Conservation (phyloP, 2,797 vertebrate species). For the Sebastes trivittatus region DNA sequence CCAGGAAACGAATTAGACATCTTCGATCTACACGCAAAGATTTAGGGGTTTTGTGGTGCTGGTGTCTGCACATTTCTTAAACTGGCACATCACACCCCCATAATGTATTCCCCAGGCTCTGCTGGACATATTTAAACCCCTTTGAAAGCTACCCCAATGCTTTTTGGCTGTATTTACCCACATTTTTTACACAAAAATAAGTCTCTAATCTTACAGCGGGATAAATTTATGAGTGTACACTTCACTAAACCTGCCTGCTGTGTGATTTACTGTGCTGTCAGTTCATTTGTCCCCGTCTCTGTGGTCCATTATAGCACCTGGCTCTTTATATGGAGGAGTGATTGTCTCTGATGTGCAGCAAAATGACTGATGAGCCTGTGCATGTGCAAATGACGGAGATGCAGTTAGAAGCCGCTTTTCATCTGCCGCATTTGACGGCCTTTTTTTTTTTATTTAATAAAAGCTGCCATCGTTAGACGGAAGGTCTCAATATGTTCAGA, state of each 20-base stretch:
- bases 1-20: constrained; percentile 38
- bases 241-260: constrained; percentile 20
- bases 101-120: constrained; percentile 48
- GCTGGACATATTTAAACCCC: not conserved
- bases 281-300: constrained; percentile 27
- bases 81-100: constrained; percentile 14
- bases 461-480: not conserved
- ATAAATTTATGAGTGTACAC: not conserved
- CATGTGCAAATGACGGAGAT: constrained; percentile 13
- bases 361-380: constrained; percentile 53
- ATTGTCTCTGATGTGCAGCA: constrained; percentile 48
- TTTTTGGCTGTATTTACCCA: not conserved
- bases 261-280: constrained; percentile 44
- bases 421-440: not conserved
- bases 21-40: constrained; percentile 25
- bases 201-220: not conserved
- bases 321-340: constrained; percentile 45
- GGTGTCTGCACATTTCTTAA: constrained; percentile 33
- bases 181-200: not conserved
- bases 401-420: constrained; percentile 31
- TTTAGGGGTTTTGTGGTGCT: constrained; percentile 26
- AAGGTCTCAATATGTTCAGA: not conserved
- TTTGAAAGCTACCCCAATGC: not conserved
- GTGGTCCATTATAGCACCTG: constrained; percentile 40
- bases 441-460: not conserved